Conservation (phyloP, 2,113 vertebrate species). For the Neotoma lepida region DNA sequence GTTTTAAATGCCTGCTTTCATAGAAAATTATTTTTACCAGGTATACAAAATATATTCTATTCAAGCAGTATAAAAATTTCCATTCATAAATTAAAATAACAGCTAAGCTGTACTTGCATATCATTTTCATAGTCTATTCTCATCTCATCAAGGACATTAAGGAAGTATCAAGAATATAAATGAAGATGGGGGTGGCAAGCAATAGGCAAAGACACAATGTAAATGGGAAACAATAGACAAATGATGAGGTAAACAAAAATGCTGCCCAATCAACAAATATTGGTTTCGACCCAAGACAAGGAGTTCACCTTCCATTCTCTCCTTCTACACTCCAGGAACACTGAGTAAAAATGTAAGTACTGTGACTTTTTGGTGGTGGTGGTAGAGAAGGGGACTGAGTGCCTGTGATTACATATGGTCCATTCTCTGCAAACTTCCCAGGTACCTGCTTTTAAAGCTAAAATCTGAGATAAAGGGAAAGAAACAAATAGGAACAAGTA, state of each 20-base stretch:
- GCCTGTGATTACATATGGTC: not conserved
- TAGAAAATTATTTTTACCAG: slow-evolving; percentile 33
- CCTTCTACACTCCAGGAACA: not conserved
- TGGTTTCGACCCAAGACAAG: not conserved
- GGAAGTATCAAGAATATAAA: not conserved
- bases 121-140: not conserved
- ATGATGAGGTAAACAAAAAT: not conserved
- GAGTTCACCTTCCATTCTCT: not conserved
- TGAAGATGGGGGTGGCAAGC: fast-evolving
- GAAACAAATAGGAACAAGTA: not conserved
- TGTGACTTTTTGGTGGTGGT: not conserved
- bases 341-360: not conserved
- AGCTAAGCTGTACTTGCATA: not conserved
- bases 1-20: slow-evolving; percentile 33
- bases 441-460: not conserved
- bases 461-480: slow-evolving; percentile 1
- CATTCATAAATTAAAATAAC: slow-evolving; percentile 17
- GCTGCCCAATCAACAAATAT: not conserved
- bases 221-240: not conserved
- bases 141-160: not conserved
- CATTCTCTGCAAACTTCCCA: not conserved
- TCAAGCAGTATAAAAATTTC: slow-evolving; percentile 17
- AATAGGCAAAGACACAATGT: not conserved
- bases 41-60: slow-evolving; percentile 21
- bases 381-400: not conserved